Base-by-base conservation (phyloP, 2,113 vertebrate species). In the Cnemophilus loriae region DNA sequence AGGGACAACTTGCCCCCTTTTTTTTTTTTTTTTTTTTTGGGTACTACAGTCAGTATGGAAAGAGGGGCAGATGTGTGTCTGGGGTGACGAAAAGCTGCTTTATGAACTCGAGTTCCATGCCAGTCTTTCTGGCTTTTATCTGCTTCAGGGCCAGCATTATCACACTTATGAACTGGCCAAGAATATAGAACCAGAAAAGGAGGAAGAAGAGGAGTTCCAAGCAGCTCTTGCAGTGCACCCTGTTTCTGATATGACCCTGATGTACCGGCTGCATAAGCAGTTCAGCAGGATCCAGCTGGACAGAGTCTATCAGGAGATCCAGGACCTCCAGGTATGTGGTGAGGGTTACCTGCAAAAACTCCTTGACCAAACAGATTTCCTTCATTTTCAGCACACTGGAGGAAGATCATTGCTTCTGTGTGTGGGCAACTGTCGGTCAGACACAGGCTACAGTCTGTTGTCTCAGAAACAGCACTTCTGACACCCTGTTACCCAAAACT, bases 261-360 rank as follows among this genome's bases (percentile, higher is more conserved):
- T 99, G 99, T 99, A 99, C 94, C 98, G 98, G 28, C 98, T 99
- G 11, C 99, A 99, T 95, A 99, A 98, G 55, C 98, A 97, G 85
- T 99, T 99, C 98, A 99, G 99, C 81, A 98, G 99, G 87, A 98
- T 99, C 49, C 99, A 99, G 96, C 95, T 99, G 96, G 98, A 99
- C 39, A 97, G 95, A 96, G 98, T 99, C 1, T 99, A 99, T 87
- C 96, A 91, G n/a, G 98, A 99, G 94, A 99, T 99, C 53, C 98
- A 98, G n/a, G 98, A 99, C 74, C 98, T 99, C 37, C 99, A 99
- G 99, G 99, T 99, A 84, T 10, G 83, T 47, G 41, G 61, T 8
- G 23, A 49, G 50, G 15, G 13, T 24, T 46, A 44, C 35, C 20
- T 61, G 32, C 9, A 61, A 37, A 70, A 49, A 11, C 10, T 63